Evolutionary conservation across 2,888 invertebrate species (phyloP).

Genomic region (Athrips mouffetella): DNA sequence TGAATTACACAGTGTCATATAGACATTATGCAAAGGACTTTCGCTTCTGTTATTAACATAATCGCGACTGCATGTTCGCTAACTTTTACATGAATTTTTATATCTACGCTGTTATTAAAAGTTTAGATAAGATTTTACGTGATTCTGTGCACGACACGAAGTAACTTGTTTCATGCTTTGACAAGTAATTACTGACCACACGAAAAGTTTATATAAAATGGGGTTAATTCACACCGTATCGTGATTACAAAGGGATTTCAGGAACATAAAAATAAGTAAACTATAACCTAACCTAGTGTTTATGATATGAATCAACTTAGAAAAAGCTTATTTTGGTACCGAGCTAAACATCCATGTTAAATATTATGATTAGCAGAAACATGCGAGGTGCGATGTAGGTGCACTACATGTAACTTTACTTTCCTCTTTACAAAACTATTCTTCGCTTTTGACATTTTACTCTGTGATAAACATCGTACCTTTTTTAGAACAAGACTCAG

Average conservation of each 20-base stretch:
- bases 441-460: too few relatives aligned
- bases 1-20: too few relatives aligned
- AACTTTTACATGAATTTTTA: slow-evolving; percentile 54
- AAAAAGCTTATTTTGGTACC: too few relatives aligned
- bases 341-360: too few relatives aligned
- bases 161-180: slow-evolving; percentile 40
- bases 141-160: slow-evolving; percentile 54
- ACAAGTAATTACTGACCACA: slow-evolving; percentile 34
- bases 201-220: slow-evolving; percentile 18
- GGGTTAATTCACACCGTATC: slow-evolving; percentile 13
- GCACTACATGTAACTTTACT: too few relatives aligned
- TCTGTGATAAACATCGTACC: too few relatives aligned
- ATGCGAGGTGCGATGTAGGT: too few relatives aligned
- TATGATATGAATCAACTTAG: not conserved
- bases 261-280: slow-evolving; percentile 12
- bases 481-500: too few relatives aligned
- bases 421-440: too few relatives aligned
- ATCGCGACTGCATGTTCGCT: slow-evolving; percentile 37
- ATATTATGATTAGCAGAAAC: not conserved
- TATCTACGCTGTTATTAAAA: slow-evolving; percentile 54
- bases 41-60: slow-evolving; percentile 30
- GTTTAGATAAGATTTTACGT: slow-evolving; percentile 55
- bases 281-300: not conserved
- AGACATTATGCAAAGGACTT: slow-evolving; percentile 30
- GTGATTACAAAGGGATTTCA: slow-evolving; percentile 6